Evolutionary conservation across 2,888 invertebrate species (phyloP).

Genomic region (Coenonympha glycerion): DNA sequence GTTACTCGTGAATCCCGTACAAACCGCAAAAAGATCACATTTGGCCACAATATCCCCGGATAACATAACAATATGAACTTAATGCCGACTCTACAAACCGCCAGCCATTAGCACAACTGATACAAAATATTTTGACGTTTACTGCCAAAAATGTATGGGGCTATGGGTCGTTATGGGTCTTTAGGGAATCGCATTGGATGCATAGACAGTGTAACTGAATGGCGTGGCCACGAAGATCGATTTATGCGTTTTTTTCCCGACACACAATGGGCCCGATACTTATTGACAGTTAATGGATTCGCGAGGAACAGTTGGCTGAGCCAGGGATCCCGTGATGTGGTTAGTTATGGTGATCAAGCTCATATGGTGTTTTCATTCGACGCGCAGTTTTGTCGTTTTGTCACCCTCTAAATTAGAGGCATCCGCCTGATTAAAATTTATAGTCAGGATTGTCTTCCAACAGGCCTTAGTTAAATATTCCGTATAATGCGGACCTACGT

Average conservation of each 20-base stretch:
- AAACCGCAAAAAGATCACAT: conserved; percentile 44
- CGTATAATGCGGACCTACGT: conserved; percentile 1
- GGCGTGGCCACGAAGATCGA: conserved; percentile 69
- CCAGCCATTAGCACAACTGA: conserved; percentile 65
- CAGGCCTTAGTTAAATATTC: background rate
- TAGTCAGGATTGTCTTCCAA: conserved; percentile 3
- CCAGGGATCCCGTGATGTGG: conserved; percentile 62
- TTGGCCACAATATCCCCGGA: conserved; percentile 45
- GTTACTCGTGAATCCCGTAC: conserved; percentile 16
- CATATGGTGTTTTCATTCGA: conserved; percentile 57
- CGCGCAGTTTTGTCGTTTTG: conserved; percentile 17
- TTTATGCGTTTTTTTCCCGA: conserved; percentile 68
- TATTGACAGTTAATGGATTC: conserved; percentile 69
- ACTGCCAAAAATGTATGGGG: conserved; percentile 57
- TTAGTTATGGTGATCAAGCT: conserved; percentile 72
- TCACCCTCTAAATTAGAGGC: conserved; percentile 22
- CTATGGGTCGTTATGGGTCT: conserved; percentile 36
- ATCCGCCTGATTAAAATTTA: conserved; percentile 22
- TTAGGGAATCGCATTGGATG: conserved; percentile 58
- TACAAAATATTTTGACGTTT: conserved; percentile 74
- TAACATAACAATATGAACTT: conserved; percentile 60
- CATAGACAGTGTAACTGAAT: conserved; percentile 50
- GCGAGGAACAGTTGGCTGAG: conserved; percentile 62
- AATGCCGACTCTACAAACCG: conserved; percentile 59
- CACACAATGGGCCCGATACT: conserved; percentile 64